Evolutionary conservation across 2,113 vertebrate genomes (phyloP), one percentile per base, ranked within the genome.

Genomic region (Piprites chloris): DNA sequence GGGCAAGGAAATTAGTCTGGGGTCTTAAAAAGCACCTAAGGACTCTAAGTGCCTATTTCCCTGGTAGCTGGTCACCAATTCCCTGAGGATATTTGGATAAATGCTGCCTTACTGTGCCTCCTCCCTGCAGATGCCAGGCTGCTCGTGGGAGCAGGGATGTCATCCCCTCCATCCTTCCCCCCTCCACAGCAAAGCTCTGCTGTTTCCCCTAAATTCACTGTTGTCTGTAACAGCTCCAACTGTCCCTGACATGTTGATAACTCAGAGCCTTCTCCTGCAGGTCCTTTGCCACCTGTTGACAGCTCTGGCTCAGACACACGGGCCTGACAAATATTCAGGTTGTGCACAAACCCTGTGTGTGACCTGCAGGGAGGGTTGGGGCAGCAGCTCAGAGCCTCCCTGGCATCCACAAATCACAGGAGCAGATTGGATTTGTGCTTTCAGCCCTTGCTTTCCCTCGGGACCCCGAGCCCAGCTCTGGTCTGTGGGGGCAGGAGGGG

Each of bases 211-310:
- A 2, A 33, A 78, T 53, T 37, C 2, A 1, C 66, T 32, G 7
- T 42, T 27, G 30, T 61, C n/a, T 79, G n/a, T 13, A 24, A 2
- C 0, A 35, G 35, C 47, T 16, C 2, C 26, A 50, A 52, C 65
- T 49, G 55, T 56, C 46, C n/a, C 3, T 1, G 27, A 2, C n/a
- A 1, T 0, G 2, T 1, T 47, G 79, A 2, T 49, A 8, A 9
- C 7, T 3, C 52, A 11, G 46, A 56, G 37, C 22, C 21, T 39
- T 18, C 42, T 27, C 47, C 82, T 63, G 32, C 35, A 65, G 69
- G 71, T 3, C 42, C 82, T 53, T 13, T 73, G 49, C 37, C 49
- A 80, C 75, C 59, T 89, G 79, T 23, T 68, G 88, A 4, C 46
- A 35, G 37, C 52, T 68, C 71, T 46, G 76, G 8, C 55, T 71